Base-by-base conservation (phyloP, 2,113 vertebrate genomes). In the Pelodiscus sinensis region DNA sequence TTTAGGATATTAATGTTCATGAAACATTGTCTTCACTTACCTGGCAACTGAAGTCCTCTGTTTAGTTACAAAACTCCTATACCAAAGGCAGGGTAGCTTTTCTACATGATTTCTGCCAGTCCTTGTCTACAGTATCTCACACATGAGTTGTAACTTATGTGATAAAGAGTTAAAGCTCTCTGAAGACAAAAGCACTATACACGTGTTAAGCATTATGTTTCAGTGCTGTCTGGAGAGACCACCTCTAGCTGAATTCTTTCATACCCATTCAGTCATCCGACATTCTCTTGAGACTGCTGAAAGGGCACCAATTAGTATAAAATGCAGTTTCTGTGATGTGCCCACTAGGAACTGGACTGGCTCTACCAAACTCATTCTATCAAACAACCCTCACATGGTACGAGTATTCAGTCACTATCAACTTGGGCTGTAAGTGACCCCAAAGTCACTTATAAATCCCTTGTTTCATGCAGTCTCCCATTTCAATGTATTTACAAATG, bases 1-100 rank as follows among this genome's bases (percentile, higher is more conserved):
- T 78, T 1, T 4, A 5, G 0, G 0, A 19, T 31, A 88, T 22
- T 65, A 87, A 82, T 0, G 11, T 71, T 68, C 44, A 19, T 22
- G 52, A 27, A 18, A 25, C 1, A 62, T 79, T 85, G 60, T 62
- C 7, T 50, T 81, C 22, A 12, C 6, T 73, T 4, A 29, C 85
- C 38, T 9, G 68, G 31, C 29, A 31, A 81, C 60, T 80, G 44
- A 87, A 50, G 79, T 22, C 6, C 68, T 85, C 25, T n/a, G 44
- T 75, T 92, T 81, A 68, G 52, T 16, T 52, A 78, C 0, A 88
- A 75, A 60, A 86, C 27, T 85, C 24, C 50, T 52, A 80, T 8
- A 38, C 29, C 55, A 22, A 2, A n/a, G 15, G 8, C 21, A 82
- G 8, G 19, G 87, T 60, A 68, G 31, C 29, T 68, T 75, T 75